These are phyloP conservation scores for Oceanites oceanicus DNA, from an alignment of 2,113 vertebrate species.

Conservation along the genomic window DNA sequence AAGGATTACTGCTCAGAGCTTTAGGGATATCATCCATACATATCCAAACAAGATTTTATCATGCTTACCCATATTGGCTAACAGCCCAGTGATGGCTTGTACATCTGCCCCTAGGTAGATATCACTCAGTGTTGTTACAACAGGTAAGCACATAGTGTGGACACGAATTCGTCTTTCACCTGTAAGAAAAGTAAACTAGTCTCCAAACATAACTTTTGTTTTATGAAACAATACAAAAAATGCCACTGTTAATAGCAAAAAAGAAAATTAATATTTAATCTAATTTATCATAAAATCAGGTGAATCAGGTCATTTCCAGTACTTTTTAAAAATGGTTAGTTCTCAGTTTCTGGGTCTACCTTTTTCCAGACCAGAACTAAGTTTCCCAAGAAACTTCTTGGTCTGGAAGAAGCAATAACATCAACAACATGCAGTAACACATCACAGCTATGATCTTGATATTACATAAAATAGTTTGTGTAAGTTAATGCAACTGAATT, in stretches of 20 bases:
- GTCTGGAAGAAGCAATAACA: not conserved
- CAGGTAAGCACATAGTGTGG: slow-evolving; percentile 95
- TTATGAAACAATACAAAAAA: not conserved
- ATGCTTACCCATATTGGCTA: slow-evolving; percentile 93
- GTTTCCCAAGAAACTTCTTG: not conserved
- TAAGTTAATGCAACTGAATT: not conserved
- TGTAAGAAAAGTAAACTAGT: slow-evolving; percentile 36
- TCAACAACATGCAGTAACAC: not conserved
- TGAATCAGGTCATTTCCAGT: not conserved
- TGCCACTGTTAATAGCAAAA: not conserved
- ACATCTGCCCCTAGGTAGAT: slow-evolving; percentile 94
- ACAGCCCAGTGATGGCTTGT: slow-evolving; percentile 89
- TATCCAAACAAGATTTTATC: not conserved
- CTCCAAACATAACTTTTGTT: not conserved
- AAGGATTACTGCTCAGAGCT: not conserved
- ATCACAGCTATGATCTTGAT: not conserved
- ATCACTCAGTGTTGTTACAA: slow-evolving; percentile 89
- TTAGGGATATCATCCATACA: not conserved
- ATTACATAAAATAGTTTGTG: not conserved
- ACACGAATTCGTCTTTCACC: slow-evolving; percentile 95
- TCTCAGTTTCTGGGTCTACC: not conserved
- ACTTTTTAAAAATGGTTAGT: not conserved
- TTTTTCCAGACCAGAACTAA: not conserved
- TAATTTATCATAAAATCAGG: not conserved
- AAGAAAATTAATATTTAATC: not conserved